Conservation (phyloP, 2,113 vertebrate genomes). For the Tympanuchus pallidicinctus region DNA sequence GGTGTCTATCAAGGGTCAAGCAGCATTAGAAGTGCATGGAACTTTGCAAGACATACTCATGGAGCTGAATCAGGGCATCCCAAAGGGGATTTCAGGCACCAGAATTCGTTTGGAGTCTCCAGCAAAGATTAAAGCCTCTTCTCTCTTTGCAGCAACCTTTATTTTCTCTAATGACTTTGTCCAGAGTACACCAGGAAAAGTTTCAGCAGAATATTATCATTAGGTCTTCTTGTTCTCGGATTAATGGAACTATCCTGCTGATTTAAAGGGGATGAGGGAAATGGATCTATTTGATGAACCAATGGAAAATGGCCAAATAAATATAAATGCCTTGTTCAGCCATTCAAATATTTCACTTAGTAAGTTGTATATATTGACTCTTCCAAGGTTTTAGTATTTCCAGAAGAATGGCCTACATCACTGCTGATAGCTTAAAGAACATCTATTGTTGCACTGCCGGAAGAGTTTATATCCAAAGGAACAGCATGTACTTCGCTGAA, state of each 20-base stretch:
- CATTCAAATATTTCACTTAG: background rate
- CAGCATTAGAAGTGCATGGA: background rate
- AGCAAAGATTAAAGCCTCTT: background rate
- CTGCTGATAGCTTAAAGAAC: conserved; percentile 18
- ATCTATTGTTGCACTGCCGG: background rate
- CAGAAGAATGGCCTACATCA: background rate
- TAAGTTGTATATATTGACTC: conserved; percentile 11
- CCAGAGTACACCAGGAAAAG: background rate
- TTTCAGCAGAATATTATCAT: background rate
- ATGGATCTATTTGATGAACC: background rate
- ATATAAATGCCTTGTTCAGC: background rate
- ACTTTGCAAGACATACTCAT: background rate
- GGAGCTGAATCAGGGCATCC: background rate
- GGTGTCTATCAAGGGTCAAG: background rate
- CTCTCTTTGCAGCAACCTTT: background rate
- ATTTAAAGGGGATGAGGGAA: fast-evolving
- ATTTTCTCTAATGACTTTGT: background rate
- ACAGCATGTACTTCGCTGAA: background rate
- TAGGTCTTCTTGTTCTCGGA: background rate
- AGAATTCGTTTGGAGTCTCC: background rate
- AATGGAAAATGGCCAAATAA: background rate
- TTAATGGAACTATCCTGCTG: background rate
- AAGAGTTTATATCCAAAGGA: background rate
- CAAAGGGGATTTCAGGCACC: background rate
- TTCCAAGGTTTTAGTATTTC: conserved; percentile 20